Percentiles rank a stretch among this genome's conserved stretches.
These are phyloP conservation scores for Bembecia ichneumoniformis DNA, from an alignment of 2,888 invertebrate genomes.

Conservation along the genomic window DNA sequence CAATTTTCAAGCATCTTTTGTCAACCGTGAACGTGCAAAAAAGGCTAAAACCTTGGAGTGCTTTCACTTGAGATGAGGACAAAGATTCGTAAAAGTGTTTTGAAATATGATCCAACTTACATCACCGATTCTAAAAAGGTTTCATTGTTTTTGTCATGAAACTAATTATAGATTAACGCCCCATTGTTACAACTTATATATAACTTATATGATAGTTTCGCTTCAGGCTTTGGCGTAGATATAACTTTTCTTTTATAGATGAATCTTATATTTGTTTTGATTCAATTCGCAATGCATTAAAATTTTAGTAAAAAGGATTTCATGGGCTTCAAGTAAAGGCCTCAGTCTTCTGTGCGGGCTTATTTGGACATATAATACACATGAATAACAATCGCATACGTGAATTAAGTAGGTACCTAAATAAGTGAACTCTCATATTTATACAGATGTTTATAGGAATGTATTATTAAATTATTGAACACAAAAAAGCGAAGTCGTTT, in stretches of 20 bases:
- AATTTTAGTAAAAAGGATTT: no score
- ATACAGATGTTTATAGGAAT: no score
- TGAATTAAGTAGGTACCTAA: no score
- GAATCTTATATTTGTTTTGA: no score
- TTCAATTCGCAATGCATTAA: no score
- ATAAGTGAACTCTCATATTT: no score
- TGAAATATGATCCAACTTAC: constrained; percentile 31
- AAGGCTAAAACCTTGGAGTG: constrained; percentile 23
- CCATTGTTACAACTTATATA: constrained; percentile 17
- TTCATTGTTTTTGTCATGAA: constrained; percentile 12
- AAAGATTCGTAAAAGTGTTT: constrained; percentile 34
- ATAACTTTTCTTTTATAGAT: neutral
- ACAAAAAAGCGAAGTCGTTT: no score
- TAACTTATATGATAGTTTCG: constrained; percentile 22
- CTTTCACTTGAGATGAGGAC: constrained; percentile 28
- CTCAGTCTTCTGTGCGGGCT: no score
- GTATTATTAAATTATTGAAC: no score
- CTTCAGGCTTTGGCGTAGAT: constrained; percentile 17
- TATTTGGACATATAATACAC: no score
- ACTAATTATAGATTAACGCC: constrained; percentile 12
- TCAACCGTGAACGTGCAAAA: constrained; percentile 21
- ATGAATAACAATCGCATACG: no score
- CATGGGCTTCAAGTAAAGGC: no score
- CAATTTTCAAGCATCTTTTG: constrained; percentile 8
- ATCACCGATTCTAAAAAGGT: constrained; percentile 27